Base-by-base conservation (phyloP, 2,888 invertebrate species). In the Xylophagus ater region DNA sequence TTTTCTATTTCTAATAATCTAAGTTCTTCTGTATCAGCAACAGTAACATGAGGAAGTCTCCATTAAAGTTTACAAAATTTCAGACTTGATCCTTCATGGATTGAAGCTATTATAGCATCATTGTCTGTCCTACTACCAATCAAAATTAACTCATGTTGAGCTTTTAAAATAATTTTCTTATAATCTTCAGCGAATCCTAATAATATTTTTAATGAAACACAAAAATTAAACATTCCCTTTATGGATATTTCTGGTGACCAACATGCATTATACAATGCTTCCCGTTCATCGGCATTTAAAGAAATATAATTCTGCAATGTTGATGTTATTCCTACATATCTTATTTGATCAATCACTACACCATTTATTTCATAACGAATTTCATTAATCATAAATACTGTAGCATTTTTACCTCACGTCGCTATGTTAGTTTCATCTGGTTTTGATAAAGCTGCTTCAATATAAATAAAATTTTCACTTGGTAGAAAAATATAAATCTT, bases 71-170 rank as follows among this genome's bases (percentile, higher is more conserved):
- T 52, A 7, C 19, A 29, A 38, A n/a, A 52, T 17, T 34, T 31
- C 29, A 19, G 37, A 39, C 18, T 35, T 36, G 35, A 18, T 19
- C 15, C 28, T 18, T 37, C 34, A 34, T 29, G 46, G 39, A 41
- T 35, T 10, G n/a, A 10, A 10, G 10, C 23, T 6, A 8, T 23
- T 23, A 6, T 15, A 30, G 50, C 48, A 47, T 60, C 57, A 4
- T 47, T 24, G 36, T 56, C 52, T 7, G 44, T 49, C 12, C 47
- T 53, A 24, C 53, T 48, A 42, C 59, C 47, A 17, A 51, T 49
- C n/a, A 63, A 40, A 25, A 59, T 50, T 24, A 58, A 44, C 47
- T 64, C 60, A 53, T 62, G 60, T 50, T 56, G 57, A 39, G 53
- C 52, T 46, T 62, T 62, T 2, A 61, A 45, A 37, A 60, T 48